Base-by-base conservation (phyloP, 2,113 vertebrate genomes). In the Morone saxatilis region DNA sequence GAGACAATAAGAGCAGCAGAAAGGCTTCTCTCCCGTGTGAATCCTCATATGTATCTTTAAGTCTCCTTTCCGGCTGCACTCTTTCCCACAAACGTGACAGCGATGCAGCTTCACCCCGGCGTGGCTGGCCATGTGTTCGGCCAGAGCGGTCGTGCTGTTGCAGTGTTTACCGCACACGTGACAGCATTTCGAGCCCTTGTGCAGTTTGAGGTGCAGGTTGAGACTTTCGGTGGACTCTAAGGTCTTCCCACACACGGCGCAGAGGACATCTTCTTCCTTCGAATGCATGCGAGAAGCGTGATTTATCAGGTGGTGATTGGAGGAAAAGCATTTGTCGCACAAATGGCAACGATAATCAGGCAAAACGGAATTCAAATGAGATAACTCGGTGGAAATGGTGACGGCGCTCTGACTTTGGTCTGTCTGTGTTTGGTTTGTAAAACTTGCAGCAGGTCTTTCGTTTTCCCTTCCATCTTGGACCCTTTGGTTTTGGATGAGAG, bases 41-140 rank as follows among this genome's bases (percentile, higher is more conserved):
- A 91, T 91, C 86, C 92, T 89, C 91, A 90, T 86, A n/a, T 93
- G 92, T 7, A 93, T 92, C 80, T 89, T 93, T 5, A 93, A 60
- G 22, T 93, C 92, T 10, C 86, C 92, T 57, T 91, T 92, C 0
- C 91, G 88, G 78, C 87, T 79, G 82, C 91, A 92, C 83, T 89
- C 90, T 31, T 91, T 93, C 10, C 92, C 91, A 0, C 92, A 92
- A 0, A 93, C 63, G 0, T 89, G 82, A 40, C 92, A 93, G 65
- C 87, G 84, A 7, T 93, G 91, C 71, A 89, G 91, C n/a, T 93
- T 93, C 13, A 88, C 72, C 4, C 92, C 91, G 0, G 84, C 66
- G 51, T 93, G 92, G 40, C 83, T 79, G 41, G 82, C 74, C 88
- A 92, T 84, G 82, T 93, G 91, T 6, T 91, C 90, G 0, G 78